Evolutionary conservation across 2,113 vertebrate species (phyloP).

Genomic region (Pimephales promelas): DNA sequence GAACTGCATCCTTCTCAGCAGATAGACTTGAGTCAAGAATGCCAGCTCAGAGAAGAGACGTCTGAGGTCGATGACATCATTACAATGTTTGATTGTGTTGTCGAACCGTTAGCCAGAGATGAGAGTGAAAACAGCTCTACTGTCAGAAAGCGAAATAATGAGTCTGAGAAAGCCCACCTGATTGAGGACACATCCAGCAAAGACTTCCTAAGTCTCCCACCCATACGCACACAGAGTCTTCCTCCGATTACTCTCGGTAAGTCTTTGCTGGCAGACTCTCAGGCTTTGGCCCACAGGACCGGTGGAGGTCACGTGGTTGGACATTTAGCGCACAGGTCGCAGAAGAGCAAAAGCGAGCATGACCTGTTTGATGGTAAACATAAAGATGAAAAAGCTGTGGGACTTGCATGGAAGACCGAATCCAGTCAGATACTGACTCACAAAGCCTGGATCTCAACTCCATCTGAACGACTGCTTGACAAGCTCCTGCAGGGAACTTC

Average conservation of each 20-base stretch:
- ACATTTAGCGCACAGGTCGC: constrained; percentile 72
- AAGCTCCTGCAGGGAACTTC: constrained; percentile 67
- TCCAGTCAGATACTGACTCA: constrained; percentile 70
- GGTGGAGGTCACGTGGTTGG: constrained; percentile 59
- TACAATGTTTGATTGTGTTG: constrained; percentile 81
- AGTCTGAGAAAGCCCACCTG: constrained; percentile 70
- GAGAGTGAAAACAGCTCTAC: constrained; percentile 62
- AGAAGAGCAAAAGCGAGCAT: constrained; percentile 82
- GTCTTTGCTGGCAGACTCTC: constrained; percentile 72
- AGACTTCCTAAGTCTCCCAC: constrained; percentile 72
- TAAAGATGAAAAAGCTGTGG: constrained; percentile 65
- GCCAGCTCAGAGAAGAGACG: constrained; percentile 66
- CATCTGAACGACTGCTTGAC: constrained; percentile 75
- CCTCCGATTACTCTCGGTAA: constrained; percentile 78
- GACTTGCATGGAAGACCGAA: constrained; percentile 71
- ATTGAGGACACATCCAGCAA: constrained; percentile 70
- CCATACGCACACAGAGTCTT: constrained; percentile 81
- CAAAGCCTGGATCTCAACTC: constrained; percentile 71
- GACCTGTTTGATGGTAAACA: constrained; percentile 75
- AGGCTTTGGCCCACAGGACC: constrained; percentile 59
- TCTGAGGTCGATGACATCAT: constrained; percentile 88
- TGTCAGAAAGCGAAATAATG: constrained; percentile 68
- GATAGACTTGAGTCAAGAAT: constrained; percentile 68
- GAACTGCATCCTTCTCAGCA: constrained; percentile 66
- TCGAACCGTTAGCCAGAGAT: constrained; percentile 74